Base-by-base conservation (phyloP, 2,888 invertebrate species). In the Tiliacea aurago region DNA sequence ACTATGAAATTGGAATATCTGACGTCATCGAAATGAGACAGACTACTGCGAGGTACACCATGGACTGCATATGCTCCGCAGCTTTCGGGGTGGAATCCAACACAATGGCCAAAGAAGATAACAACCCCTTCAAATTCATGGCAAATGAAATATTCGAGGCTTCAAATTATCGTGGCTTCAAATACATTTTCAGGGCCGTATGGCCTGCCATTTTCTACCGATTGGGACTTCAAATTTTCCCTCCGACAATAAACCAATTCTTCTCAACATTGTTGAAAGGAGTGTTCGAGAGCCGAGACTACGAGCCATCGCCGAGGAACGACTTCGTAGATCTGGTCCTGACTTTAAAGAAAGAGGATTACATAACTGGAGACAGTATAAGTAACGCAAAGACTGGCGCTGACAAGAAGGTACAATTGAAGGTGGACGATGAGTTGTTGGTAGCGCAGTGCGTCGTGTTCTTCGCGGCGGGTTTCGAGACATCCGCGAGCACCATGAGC, bases 291-390 rank as follows among this genome's bases (percentile, higher is more conserved):
- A 85, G 78, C 2, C 85, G 94, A 11, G 68, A 86, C 0, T 86
- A 88, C 28, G 87, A 88, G 18, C 85, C 90, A 1, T 85, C 90
- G 0, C 1, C 75, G 0, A 89, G 91, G 45, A 89, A 93, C 5
- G 94, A 94, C 70, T 94, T 94, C 18, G 86, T 94, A 0, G 94
- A 94, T 77, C 75, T 89, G 7, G 69, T 94, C 6, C 67, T 94
- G 41, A 84, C 66, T 23, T 88, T 93, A 45, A 91, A 90, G 51
- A 84, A 91, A 0, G 81, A 91, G 0, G 85, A 90, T 13, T 74
- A 73, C n/a, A 63, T 76, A 23, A 80, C 76, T n/a, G 76, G 80
- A 1, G 76, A 76, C 20, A 51, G 74, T 43, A 81, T 93, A 1
- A 86, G 55, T 0, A 91, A 90, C 56, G 51, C 81, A 18, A 88